Percentiles rank a stretch among this genome's conserved stretches.
phyloP scores from a whole-genome alignment of 2,888 invertebrate species.

The Patella pellucida region DNA sequence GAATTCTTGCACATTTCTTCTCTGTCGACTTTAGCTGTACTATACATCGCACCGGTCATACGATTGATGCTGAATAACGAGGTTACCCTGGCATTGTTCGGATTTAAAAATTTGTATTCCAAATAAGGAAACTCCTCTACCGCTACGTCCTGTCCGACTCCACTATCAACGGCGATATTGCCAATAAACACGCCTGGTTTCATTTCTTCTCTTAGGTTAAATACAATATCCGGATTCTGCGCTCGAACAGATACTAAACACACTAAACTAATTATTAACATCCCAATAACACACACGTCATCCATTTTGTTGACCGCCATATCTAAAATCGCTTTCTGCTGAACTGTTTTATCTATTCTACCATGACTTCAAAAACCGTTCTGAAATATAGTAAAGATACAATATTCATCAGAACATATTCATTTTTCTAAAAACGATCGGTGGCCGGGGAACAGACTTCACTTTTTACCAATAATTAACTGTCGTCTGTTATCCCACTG shows the following conservation, averaged over 20 bases:
- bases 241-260: neutral
- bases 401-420: too few species aligned
- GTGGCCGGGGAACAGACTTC: too few species aligned
- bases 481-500: neutral
- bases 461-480: too few species aligned
- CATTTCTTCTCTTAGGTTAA: conserved; percentile 45
- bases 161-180: conserved; percentile 38
- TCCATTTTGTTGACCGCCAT: neutral
- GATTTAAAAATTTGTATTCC: conserved; percentile 37
- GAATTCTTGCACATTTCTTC: conserved; percentile 47
- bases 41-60: conserved; percentile 45
- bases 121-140: conserved; percentile 26
- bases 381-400: too few species aligned
- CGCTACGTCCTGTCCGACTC: conserved; percentile 31
- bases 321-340: neutral
- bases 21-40: conserved; percentile 47
- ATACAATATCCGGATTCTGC: conserved; percentile 19
- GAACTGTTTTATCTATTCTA: too few species aligned
- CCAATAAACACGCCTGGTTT: conserved; percentile 45
- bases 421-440: too few species aligned
- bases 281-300: neutral
- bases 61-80: conserved; percentile 47
- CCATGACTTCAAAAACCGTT: too few species aligned
- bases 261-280: neutral
- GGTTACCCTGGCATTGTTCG: conserved; percentile 32